Percentiles rank a stretch among this genome's conserved stretches.
phyloP scores from a whole-genome alignment of 2,113 vertebrate species.

The Carollia perspicillata region DNA sequence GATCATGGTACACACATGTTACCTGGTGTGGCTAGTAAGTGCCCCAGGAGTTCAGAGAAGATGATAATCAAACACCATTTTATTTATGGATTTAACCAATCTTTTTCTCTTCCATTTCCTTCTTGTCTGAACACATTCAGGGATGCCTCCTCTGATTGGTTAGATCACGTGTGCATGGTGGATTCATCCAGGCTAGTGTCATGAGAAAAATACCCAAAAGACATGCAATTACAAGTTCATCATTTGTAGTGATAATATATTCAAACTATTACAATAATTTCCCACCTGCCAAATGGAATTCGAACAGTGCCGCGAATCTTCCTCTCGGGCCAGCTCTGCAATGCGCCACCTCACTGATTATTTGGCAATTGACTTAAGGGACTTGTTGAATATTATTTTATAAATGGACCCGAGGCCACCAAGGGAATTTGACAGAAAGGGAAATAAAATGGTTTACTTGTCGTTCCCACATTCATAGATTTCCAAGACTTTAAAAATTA shows the following conservation, averaged over 20 bases:
- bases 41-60: not conserved
- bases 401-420: not conserved
- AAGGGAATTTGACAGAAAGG: not conserved
- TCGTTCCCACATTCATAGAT: not conserved
- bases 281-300: not conserved
- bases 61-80: not conserved
- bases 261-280: not conserved
- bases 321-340: not conserved
- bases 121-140: not conserved
- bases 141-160: not conserved
- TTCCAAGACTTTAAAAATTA: constrained; percentile 4
- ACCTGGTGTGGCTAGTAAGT: not conserved
- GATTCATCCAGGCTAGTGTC: not conserved
- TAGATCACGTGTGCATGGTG: not conserved
- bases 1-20: not conserved
- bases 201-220: not conserved
- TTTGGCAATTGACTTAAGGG: not conserved
- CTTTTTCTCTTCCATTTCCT: not conserved
- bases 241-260: not conserved
- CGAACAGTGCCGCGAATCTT: not conserved
- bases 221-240: not conserved
- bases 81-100: not conserved
- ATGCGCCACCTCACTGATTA: not conserved
- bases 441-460: not conserved
- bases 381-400: not conserved